Evolutionary conservation across 2,797 vertebrate species (phyloP), one percentile per base, ranked within the genome.

Genomic region (Protosalanx chinensis): DNA sequence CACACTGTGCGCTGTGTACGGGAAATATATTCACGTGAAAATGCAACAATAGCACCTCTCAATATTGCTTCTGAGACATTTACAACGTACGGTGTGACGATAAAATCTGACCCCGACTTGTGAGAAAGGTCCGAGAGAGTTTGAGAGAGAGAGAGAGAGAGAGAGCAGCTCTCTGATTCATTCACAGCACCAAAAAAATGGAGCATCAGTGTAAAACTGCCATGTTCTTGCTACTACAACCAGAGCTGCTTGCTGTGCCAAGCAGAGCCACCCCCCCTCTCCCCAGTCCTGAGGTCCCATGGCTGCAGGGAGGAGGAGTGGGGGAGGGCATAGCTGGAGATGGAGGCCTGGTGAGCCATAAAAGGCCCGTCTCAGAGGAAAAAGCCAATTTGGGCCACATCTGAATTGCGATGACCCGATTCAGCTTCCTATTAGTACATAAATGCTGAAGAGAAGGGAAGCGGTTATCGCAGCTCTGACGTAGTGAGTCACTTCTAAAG

Each of bases 311-410:
- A 81, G n/a, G 23, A 73, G 76, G 41, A 72, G 69, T 5, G 20
- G 33, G 4, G 4, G 8, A 12, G 29, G 10, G 58, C 70, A 73
- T 81, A 85, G 72, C 82, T 79, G 74, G 73, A 79, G 66, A 68
- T 78, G 71, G 83, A 85, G 81, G 82, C 80, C 84, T 81, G 57
- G 72, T 64, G 82, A 85, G 85, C 85, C 88, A 85, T 87, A 88
- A 89, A 67, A 84, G 88, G 82, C 86, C 65, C 0, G 82, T 90
- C 90, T 87, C 89, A 78, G 78, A 87, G 86, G 90, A 90, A 86
- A 85, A 84, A 78, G 82, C 85, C 80, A 84, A 87, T 88, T 89
- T 89, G 82, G 86, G 81, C 80, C 81, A 76, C 80, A 75, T 80
- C 35, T 75, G 79, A 86, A 86, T 85, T 82, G 76, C 75, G 71